Conservation (phyloP, 2,797 vertebrate species). For the Holocentrus rufus region DNA sequence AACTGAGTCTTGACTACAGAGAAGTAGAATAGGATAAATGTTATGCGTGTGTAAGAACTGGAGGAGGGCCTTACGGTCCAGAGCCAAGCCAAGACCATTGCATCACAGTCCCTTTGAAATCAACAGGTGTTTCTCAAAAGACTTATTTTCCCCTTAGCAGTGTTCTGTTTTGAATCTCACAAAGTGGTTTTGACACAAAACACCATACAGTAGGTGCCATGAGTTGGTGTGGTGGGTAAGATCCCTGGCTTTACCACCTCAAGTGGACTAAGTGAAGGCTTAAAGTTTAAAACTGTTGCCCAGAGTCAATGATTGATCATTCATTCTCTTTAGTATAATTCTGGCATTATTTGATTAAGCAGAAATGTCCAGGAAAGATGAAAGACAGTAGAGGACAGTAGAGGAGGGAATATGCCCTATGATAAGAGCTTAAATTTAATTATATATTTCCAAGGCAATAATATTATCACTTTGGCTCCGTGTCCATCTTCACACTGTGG, state of each 20-base stretch:
- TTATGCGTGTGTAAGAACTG: slow-evolving; percentile 60
- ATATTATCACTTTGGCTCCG: slow-evolving; percentile 4
- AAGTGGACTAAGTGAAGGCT: slow-evolving; percentile 19
- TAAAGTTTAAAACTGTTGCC: neutral
- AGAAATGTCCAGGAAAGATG: slow-evolving; percentile 12
- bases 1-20: slow-evolving; percentile 53
- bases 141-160: slow-evolving; percentile 52
- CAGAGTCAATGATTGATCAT: neutral
- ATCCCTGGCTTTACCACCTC: slow-evolving; percentile 11
- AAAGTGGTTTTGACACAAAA: slow-evolving; percentile 57
- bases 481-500: neutral
- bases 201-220: slow-evolving; percentile 25
- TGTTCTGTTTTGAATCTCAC: slow-evolving; percentile 70
- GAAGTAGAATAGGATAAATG: slow-evolving; percentile 63
- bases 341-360: neutral
- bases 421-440: neutral
- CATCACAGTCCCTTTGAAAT: slow-evolving; percentile 76
- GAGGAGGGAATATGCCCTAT: too few species aligned
- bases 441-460: slow-evolving; percentile 7
- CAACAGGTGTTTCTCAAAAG: slow-evolving; percentile 77
- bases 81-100: slow-evolving; percentile 71
- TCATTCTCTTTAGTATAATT: neutral
- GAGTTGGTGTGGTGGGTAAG: slow-evolving; percentile 13
- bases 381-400: slow-evolving; percentile 10
- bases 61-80: slow-evolving; percentile 62